Conservation (phyloP, 2,888 invertebrate genomes). For the Aleiodes alternator region DNA sequence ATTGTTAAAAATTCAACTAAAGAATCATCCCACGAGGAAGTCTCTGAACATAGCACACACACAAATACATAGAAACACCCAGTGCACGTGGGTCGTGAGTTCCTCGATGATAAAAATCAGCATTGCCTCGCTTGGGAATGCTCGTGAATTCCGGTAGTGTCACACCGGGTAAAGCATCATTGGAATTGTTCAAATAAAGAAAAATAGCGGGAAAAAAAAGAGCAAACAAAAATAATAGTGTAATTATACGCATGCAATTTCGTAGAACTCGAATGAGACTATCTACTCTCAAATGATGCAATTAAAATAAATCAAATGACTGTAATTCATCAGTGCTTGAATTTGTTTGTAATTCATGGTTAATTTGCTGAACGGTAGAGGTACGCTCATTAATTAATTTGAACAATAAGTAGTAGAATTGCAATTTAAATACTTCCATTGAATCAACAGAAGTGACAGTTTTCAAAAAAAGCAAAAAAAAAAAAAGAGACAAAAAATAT, state of each 20-base stretch:
- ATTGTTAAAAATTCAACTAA: slow-evolving; percentile 16
- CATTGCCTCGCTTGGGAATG: slow-evolving; percentile 42
- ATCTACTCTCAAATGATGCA: not conserved
- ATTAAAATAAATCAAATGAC: slow-evolving; percentile 20
- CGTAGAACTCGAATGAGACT: slow-evolving; percentile 20
- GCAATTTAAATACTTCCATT: no score
- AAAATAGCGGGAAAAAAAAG: no score
- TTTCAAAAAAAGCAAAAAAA: no score
- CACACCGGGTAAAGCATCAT: slow-evolving; percentile 41
- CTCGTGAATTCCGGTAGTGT: slow-evolving; percentile 45
- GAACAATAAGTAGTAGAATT: no score
- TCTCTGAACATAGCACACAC: not conserved
- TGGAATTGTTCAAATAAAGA: not conserved
- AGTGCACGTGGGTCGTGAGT: slow-evolving; percentile 37
- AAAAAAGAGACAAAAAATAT: not conserved
- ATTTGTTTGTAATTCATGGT: no score
- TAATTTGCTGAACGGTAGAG: no score
- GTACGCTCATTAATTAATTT: no score
- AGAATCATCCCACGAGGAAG: slow-evolving; percentile 17
- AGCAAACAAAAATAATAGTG: slow-evolving; percentile 13
- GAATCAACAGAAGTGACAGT: no score
- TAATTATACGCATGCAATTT: slow-evolving; percentile 45
- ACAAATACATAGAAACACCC: not conserved
- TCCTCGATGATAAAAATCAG: slow-evolving; percentile 40
- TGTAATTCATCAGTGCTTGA: slow-evolving; percentile 3